Conservation (phyloP, 2,113 vertebrate genomes). For the Brienomyrus brachyistius region DNA sequence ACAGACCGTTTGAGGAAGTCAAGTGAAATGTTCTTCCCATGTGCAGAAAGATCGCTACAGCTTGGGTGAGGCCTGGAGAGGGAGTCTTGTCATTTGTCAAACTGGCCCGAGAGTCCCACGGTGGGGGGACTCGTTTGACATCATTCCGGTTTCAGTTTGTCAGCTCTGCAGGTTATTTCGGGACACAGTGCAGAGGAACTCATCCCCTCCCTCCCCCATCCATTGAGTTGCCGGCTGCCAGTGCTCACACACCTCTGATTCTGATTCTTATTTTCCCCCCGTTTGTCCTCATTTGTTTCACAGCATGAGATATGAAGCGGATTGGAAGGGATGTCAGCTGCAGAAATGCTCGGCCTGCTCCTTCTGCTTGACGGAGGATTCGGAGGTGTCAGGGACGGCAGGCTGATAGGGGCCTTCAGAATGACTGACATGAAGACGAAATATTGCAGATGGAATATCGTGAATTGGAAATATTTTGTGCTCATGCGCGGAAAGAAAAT, state of each 20-base stretch:
- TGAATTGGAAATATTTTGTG: not conserved
- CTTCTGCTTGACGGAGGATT: not conserved
- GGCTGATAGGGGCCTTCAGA: not conserved
- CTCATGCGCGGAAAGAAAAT: not conserved
- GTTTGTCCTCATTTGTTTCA: not conserved
- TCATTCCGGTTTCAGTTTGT: not conserved
- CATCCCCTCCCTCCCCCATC: not conserved
- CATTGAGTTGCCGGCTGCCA: not conserved
- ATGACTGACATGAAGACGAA: not conserved
- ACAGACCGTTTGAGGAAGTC: not conserved
- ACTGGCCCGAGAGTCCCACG: not conserved
- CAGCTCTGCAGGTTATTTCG: not conserved
- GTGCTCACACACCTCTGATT: not conserved
- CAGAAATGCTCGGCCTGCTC: not conserved
- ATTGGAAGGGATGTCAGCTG: not conserved
- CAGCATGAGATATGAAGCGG: not conserved
- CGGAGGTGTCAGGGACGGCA: not conserved
- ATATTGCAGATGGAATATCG: not conserved
- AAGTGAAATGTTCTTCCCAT: not conserved
- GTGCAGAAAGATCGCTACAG: not conserved
- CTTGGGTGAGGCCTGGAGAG: not conserved
- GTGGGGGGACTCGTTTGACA: not conserved
- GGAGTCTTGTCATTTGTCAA: not conserved
- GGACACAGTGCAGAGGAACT: not conserved
- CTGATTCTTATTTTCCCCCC: not conserved